These are phyloP conservation scores for Lampris megalopsis DNA, from an alignment of 2,113 vertebrate genomes.

Conservation along the genomic window DNA sequence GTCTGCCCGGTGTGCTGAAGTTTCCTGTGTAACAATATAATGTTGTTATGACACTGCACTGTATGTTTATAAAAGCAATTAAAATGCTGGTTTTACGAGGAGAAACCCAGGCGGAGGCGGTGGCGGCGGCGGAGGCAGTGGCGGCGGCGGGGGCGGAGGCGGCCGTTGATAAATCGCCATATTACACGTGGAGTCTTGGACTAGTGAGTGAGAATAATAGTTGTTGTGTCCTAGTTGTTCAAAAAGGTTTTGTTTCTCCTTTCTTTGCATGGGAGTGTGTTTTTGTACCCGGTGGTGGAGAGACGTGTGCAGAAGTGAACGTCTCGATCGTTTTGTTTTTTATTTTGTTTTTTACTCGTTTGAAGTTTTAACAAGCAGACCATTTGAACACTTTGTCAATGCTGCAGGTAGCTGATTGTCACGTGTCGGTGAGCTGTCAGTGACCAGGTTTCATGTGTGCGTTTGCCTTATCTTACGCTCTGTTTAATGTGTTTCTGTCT, in stretches of 20 bases:
- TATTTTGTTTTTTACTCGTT: not conserved
- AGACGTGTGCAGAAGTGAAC: not conserved
- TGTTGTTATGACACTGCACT: slow-evolving; percentile 8
- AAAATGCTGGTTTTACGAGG: not conserved
- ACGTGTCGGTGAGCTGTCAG: not conserved
- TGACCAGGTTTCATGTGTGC: not conserved
- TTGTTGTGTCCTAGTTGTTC: slow-evolving; percentile 12
- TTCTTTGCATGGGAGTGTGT: slow-evolving; percentile 1
- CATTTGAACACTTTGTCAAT: not conserved
- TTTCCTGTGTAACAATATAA: slow-evolving; percentile 1
- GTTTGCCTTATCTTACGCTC: slow-evolving; percentile 18
- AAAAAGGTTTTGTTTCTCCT: not conserved
- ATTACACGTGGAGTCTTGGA: not conserved
- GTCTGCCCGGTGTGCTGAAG: slow-evolving; percentile 9
- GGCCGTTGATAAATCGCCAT: too few relatives aligned
- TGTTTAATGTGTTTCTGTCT: slow-evolving; percentile 26
- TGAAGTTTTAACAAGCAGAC: slow-evolving; percentile 18
- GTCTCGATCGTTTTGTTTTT: not conserved
- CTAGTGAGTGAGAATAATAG: not conserved
- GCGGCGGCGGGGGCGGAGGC: too few relatives aligned
- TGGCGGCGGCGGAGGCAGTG: too few relatives aligned
- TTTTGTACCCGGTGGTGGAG: slow-evolving; percentile 30
- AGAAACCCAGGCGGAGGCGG: too few relatives aligned
- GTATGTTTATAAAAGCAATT: not conserved
- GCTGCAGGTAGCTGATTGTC: slow-evolving; percentile 3